Base-by-base conservation (phyloP, 2,797 vertebrate genomes). In the Otolemur crassicaudatus region DNA sequence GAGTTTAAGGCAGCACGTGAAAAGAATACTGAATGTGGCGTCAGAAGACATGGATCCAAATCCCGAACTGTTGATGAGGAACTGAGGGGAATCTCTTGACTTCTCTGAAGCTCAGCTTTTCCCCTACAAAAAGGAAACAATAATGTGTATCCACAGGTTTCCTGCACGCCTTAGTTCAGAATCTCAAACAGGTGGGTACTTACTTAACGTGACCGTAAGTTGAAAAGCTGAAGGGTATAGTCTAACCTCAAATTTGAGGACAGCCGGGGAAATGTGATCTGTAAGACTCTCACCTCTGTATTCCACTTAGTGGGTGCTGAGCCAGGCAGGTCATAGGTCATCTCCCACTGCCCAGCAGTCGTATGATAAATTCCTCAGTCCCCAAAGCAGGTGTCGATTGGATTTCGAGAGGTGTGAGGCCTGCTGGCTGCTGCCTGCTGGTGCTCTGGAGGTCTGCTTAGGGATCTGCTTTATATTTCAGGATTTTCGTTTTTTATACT, bases 401-500 rank as follows among this genome's bases (percentile, higher is more conserved):
- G 86, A 14, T 90, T 81, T 37, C 7, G 27, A 79, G 56, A 60
- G 77, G 87, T 73, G 60, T 60, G 53, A 92, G 87, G 23, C 17
- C 73, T 9, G 14, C 22, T 29, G 20, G 22, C 7, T 3, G 4
- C 70, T 14, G 76, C 1, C 0, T 12, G 5, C 72, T 90, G 88
- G 17, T 84, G 40, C 79, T 83, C 85, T 79, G 73, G 61, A 94
- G 95, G 82, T 80, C 94, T 81, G 75, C 17, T 46, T n/a, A 49
- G 90, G 22, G 81, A 79, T 90, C 82, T 90, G 92, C 92, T 91
- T 86, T 63, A 63, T 22, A 82, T 80, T 91, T 93, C 56, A 79
- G 72, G 49, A 93, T 92, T 95, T 97, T 86, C 63, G 27, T 40
- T 92, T 84, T 93, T 95, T 81, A 49, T 85, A 90, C 37, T 91